These are phyloP conservation scores for Coenonympha glycerion DNA, from an alignment of 2,888 invertebrate genomes.

Conservation along the genomic window DNA sequence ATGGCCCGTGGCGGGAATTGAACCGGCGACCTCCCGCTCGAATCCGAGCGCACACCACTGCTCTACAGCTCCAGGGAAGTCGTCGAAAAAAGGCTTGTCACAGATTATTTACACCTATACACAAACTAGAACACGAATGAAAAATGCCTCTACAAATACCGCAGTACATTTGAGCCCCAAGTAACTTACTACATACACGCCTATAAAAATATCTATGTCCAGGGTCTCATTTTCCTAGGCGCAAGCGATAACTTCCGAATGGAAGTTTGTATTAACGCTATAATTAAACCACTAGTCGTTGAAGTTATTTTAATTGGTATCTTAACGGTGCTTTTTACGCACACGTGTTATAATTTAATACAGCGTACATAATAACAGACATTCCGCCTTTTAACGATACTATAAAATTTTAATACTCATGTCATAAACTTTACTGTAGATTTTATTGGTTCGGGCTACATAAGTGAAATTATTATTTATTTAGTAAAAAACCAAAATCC, in stretches of 20 bases:
- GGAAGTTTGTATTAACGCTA: background rate
- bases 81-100: too few relatives aligned
- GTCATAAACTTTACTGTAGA: background rate
- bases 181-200: too few relatives aligned
- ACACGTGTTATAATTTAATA: conserved; percentile 11
- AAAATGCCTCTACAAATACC: too few relatives aligned
- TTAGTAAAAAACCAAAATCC: background rate
- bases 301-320: conserved; percentile 16
- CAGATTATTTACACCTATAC: too few relatives aligned
- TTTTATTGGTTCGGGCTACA: background rate
- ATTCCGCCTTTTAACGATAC: conserved; percentile 4
- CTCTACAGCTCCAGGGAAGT: too few relatives aligned
- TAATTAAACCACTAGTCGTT: background rate
- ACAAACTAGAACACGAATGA: too few relatives aligned
- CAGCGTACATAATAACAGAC: background rate
- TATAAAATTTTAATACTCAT: background rate
- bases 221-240: background rate
- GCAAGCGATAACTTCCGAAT: background rate
- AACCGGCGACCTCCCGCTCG: too few relatives aligned
- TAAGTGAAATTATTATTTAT: background rate
- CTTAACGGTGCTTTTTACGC: conserved; percentile 7
- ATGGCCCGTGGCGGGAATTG: too few relatives aligned
- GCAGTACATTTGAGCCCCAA: too few relatives aligned
- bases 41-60: too few relatives aligned
- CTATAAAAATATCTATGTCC: too few relatives aligned